A percentile compares a stretch with the other conserved stretches of the same genome.
Evolutionary conservation across 2,797 vertebrate species (phyloP).

Genomic region (Linurgus olivaceus): DNA sequence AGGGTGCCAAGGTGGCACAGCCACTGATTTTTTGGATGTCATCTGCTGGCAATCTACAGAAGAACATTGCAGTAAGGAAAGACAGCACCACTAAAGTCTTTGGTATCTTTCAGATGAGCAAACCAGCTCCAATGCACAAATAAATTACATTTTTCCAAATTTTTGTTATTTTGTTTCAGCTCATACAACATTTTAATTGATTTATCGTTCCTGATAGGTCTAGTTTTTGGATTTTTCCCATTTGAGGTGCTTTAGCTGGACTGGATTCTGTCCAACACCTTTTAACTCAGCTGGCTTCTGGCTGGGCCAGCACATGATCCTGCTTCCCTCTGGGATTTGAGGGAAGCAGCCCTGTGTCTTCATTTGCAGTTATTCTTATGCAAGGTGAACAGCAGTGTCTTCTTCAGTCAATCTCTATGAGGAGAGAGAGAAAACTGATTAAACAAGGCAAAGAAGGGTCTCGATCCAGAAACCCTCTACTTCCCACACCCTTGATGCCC

Average conservation of each 20-base stretch:
- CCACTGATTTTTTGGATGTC: accelerated
- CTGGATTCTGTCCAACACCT: neutral
- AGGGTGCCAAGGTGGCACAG: neutral
- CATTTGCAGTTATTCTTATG: neutral
- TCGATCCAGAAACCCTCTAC: neutral
- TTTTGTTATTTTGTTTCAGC: neutral
- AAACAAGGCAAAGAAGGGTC: neutral
- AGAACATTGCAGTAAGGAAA: accelerated
- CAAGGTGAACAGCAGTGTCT: neutral
- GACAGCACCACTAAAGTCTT: neutral
- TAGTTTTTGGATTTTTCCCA: neutral
- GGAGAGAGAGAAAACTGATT: neutral
- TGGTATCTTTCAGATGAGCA: neutral
- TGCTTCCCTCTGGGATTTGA: neutral
- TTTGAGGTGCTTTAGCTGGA: neutral
- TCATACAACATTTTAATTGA: neutral
- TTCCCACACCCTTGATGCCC: accelerated
- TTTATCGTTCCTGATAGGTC: neutral
- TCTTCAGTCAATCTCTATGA: neutral
- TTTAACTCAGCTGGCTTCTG: neutral
- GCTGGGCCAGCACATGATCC: neutral
- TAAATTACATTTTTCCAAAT: neutral
- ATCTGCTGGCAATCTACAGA: neutral
- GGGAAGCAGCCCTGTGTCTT: neutral
- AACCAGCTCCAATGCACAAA: neutral